Evolutionary conservation across 2,113 vertebrate genomes (phyloP), one percentile per base, ranked within the genome.

Genomic region (Centropus bengalensis): DNA sequence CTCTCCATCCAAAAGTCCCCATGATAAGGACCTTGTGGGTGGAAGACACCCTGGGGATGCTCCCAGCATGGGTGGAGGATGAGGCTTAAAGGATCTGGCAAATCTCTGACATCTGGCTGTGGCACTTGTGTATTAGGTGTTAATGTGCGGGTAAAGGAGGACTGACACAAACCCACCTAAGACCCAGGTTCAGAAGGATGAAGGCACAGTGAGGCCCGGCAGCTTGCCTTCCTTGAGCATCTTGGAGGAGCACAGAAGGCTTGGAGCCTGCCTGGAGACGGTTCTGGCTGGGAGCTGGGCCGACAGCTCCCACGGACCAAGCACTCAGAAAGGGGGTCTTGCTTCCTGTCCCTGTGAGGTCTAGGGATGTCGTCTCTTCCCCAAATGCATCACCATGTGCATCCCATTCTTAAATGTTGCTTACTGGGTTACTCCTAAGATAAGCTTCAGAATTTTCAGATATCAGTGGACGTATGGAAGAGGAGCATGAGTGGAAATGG

Each of bases 1-100:
- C 55, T 42, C 33, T 51, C 28, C 44, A 14, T 17, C 44, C 36
- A 55, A 33, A 4, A 44, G 1, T 28, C 27, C 55, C 30, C 23
- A 14, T 0, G 5, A 20, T 1, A 1, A 36, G 80, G 18, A 60
- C 52, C 33, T 14, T n/a, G 17, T 3, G 4, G 8, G 16, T 3
- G 4, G 8, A 12, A 13, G 17, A 38, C 2, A 1, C 36, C 36
- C 36, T 36, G 36, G n/a, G 20, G 33, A 2, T 51, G 28, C 19
- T n/a, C 63, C 28, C 54, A n/a, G 33, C 22, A 22, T 0, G 2
- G 54, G 42, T 1, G 2, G 45, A 62, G 36, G 60, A 54, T 1
- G 10, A 2, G 3, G 38, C 60, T 38, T 14, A 18, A 55, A 63
- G 3, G 32, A 27, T 52, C 26, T 77, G 23, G 42, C 30, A 59